Conservation (phyloP, 1,140 invertebrate genomes). For the Anagrus nilaparvatae region DNA sequence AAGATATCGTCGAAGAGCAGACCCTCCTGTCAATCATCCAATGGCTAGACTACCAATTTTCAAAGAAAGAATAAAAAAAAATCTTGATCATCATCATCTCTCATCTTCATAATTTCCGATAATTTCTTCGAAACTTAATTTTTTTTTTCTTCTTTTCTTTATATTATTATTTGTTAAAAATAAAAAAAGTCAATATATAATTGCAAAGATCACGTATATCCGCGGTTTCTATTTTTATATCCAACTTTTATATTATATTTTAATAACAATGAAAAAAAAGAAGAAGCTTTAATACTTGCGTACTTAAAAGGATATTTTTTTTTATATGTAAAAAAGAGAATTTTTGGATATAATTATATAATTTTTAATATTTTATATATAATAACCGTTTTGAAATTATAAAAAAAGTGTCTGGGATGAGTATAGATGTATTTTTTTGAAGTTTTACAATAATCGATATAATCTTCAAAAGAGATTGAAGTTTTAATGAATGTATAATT, state of each 20-base stretch:
- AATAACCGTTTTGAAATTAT: too few relatives aligned
- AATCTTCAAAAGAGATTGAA: too few relatives aligned
- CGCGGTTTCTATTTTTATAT: constrained; percentile 38
- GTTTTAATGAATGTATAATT: too few relatives aligned
- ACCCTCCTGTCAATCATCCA: constrained; percentile 39
- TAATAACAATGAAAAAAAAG: constrained; percentile 19
- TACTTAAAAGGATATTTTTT: constrained; percentile 3
- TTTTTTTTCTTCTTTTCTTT: constrained; percentile 16
- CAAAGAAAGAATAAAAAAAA: too few relatives aligned
- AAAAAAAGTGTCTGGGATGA: too few relatives aligned
- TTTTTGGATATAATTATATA: too few relatives aligned
- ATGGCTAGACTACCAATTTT: constrained; percentile 43
- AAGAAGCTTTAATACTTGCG: constrained; percentile 14
- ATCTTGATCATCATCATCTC: too few relatives aligned
- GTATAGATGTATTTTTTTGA: too few relatives aligned
- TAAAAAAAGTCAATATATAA: constrained; percentile 42
- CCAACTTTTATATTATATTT: constrained; percentile 4
- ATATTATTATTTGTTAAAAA: too few relatives aligned
- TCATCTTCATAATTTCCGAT: constrained; percentile 39
- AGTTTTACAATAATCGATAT: too few relatives aligned
- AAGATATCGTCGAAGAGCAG: constrained; percentile 3
- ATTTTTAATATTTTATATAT: too few relatives aligned
- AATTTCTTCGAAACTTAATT: constrained; percentile 32
- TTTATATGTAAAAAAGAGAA: too few relatives aligned
- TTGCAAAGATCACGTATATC: constrained; percentile 41